Conservation (phyloP, 2,888 invertebrate species). For the Drosophila sordidula region DNA sequence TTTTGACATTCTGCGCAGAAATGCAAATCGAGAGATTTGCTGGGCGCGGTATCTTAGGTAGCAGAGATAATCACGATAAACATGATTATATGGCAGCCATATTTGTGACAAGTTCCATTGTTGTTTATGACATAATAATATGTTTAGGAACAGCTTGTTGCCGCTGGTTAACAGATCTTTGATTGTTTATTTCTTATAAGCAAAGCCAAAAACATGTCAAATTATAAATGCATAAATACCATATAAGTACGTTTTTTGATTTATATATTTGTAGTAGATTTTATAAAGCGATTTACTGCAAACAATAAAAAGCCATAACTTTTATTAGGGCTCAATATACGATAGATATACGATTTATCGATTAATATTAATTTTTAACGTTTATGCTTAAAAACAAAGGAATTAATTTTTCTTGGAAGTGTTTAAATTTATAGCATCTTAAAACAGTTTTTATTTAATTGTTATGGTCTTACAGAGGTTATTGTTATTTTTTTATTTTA, state of each 20-base stretch:
- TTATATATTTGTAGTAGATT: neutral
- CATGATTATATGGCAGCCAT: conserved; percentile 48
- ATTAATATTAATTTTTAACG: neutral
- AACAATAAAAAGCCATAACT: neutral
- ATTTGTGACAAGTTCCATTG: conserved; percentile 40
- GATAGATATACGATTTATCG: neutral
- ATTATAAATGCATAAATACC: neutral
- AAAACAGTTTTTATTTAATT: too few relatives aligned
- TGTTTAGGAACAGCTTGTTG: conserved; percentile 26
- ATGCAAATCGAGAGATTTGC: conserved; percentile 38
- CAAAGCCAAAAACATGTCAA: conserved; percentile 3
- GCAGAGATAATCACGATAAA: conserved; percentile 45
- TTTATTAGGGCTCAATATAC: neutral
- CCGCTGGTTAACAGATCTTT: conserved; percentile 32
- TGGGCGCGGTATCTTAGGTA: conserved; percentile 32
- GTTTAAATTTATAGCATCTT: too few relatives aligned
- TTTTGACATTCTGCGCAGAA: conserved; percentile 39
- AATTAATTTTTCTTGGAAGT: too few relatives aligned
- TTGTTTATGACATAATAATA: conserved; percentile 52
- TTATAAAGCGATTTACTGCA: conserved; percentile 4
- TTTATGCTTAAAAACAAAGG: too few relatives aligned
- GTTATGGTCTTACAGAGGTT: too few relatives aligned
- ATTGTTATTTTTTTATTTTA: too few relatives aligned
- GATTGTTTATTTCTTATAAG: neutral
- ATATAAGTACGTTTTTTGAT: neutral